A percentile compares a stretch with the other conserved stretches of the same genome.
These are phyloP conservation scores for Cyclina sinensis DNA, from an alignment of 1,140 invertebrate species.

Conservation along the genomic window DNA sequence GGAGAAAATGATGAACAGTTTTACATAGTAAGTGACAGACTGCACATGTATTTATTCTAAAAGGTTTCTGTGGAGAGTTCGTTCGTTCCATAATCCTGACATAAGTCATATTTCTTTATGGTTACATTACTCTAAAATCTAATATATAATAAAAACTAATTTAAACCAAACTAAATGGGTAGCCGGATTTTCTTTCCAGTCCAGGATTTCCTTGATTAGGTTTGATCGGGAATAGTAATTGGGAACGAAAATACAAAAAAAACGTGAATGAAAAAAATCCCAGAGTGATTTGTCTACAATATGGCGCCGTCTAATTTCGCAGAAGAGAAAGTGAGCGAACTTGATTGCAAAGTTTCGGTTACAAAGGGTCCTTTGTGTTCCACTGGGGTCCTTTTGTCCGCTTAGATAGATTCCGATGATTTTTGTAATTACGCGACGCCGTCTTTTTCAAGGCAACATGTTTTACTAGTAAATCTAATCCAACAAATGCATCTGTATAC, in stretches of 20 bases:
- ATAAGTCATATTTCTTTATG: too few relatives aligned
- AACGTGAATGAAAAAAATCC: conserved; percentile 5
- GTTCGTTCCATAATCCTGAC: too few relatives aligned
- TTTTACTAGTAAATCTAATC: conserved; percentile 17
- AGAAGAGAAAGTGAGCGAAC: conserved; percentile 16
- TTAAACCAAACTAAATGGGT: conserved; percentile 10
- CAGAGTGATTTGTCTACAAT: conserved; percentile 21
- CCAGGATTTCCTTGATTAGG: background rate
- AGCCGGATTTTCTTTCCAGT: background rate
- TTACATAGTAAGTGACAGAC: too few relatives aligned
- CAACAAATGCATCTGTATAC: background rate
- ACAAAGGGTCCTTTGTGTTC: conserved; percentile 8
- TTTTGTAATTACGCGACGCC: conserved; percentile 27
- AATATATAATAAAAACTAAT: background rate
- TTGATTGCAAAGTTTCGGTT: conserved; percentile 37
- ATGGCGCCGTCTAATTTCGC: conserved; percentile 26
- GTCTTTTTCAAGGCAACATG: conserved; percentile 21
- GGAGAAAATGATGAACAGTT: too few relatives aligned
- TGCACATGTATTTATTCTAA: too few relatives aligned
- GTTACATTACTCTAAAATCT: background rate
- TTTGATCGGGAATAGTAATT: conserved; percentile 16
- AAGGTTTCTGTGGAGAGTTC: too few relatives aligned
- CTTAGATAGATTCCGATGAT: conserved; percentile 12
- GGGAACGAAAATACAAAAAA: conserved; percentile 14
- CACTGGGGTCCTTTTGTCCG: conserved; percentile 10